A percentile compares a stretch with the other conserved stretches of the same genome.
Conservation (phyloP, 2,888 invertebrate genomes). For the Habroteleia sp. region DNA sequence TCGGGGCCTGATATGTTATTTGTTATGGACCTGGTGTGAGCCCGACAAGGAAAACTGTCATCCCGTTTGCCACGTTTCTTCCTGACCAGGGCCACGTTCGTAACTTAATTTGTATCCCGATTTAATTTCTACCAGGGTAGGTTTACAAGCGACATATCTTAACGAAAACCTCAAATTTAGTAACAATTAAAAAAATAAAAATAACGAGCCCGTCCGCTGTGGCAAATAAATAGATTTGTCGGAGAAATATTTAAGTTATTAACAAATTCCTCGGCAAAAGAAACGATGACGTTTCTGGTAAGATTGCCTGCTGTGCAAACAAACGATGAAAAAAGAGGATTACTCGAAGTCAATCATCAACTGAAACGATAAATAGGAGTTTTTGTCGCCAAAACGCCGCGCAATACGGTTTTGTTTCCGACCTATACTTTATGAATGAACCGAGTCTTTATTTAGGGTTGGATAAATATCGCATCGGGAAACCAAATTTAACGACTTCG, state of each 20-base stretch:
- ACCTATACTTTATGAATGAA: slow-evolving; percentile 43
- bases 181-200: too few relatives aligned
- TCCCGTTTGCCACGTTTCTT: too few relatives aligned
- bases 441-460: slow-evolving; percentile 70
- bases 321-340: slow-evolving; percentile 18
- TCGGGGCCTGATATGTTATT: too few relatives aligned
- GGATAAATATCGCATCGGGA: slow-evolving; percentile 70
- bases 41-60: too few relatives aligned
- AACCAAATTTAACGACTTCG: slow-evolving; percentile 65
- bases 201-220: too few relatives aligned
- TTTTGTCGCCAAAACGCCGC: slow-evolving; percentile 50
- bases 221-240: too few relatives aligned
- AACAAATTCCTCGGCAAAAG: slow-evolving; percentile 4
- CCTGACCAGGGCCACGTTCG: too few relatives aligned
- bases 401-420: slow-evolving; percentile 43
- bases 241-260: not conserved
- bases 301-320: slow-evolving; percentile 23
- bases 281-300: slow-evolving; percentile 12
- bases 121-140: too few relatives aligned
- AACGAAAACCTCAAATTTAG: too few relatives aligned
- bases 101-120: too few relatives aligned
- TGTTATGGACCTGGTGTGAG: too few relatives aligned
- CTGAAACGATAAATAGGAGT: slow-evolving; percentile 16
- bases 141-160: too few relatives aligned
- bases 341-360: slow-evolving; percentile 21